Evolutionary conservation across 2,113 vertebrate species (phyloP).

Genomic region (Malurus alboscapulatus): DNA sequence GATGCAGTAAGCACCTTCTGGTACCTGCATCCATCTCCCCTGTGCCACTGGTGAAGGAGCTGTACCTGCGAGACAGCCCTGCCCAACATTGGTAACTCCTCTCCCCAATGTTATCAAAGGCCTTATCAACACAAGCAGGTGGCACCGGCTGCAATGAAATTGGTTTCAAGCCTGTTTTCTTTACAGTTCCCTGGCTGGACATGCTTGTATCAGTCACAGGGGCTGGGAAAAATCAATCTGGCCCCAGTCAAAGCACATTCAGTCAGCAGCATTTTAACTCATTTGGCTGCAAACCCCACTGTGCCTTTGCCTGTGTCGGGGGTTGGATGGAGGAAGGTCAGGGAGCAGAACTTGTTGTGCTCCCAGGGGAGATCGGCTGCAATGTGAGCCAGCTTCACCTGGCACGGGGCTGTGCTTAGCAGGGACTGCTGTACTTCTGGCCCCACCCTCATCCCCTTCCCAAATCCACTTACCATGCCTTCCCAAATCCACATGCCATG

Average conservation of each 20-base stretch:
- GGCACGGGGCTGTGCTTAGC: background rate
- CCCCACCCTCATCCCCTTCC: background rate
- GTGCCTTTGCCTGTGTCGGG: background rate
- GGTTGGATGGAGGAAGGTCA: background rate
- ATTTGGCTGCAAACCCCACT: background rate
- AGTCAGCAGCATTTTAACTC: background rate
- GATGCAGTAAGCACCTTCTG: background rate
- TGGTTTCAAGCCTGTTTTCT: conserved; percentile 36
- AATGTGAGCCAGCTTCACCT: background rate
- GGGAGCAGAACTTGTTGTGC: background rate
- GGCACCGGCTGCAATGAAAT: background rate
- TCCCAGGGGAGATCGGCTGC: rapidly evolving
- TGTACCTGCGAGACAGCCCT: rapidly evolving
- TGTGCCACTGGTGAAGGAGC: background rate
- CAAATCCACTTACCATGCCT: background rate
- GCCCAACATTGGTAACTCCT: background rate
- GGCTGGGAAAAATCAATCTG: background rate
- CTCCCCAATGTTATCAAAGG: background rate
- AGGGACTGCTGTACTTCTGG: background rate
- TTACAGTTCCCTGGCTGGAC: background rate
- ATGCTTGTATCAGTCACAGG: background rate
- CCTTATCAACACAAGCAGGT: background rate
- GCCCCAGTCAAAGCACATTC: background rate
- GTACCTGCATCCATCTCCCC: background rate
- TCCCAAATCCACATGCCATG: background rate